phyloP scores from a whole-genome alignment of 1,140 invertebrate species.

The Eubasilissa regina region DNA sequence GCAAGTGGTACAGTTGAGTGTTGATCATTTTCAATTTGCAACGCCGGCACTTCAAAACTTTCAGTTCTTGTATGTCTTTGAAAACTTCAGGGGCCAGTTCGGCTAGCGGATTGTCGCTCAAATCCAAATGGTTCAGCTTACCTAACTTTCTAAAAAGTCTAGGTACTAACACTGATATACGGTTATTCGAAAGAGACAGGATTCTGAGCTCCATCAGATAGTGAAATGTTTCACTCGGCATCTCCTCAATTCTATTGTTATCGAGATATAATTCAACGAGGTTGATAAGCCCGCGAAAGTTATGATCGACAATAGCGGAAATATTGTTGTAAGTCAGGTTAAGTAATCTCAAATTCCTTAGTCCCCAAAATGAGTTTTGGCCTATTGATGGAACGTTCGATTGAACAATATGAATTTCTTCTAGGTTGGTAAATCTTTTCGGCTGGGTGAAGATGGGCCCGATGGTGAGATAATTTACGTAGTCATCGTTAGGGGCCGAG shows the following conservation, averaged over 20 bases:
- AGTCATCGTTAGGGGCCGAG: constrained; percentile 75
- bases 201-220: constrained; percentile 78
- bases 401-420: constrained; percentile 83
- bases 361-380: constrained; percentile 83
- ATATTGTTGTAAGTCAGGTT: constrained; percentile 86
- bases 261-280: constrained; percentile 88
- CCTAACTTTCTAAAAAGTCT: constrained; percentile 79
- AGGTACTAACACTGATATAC: constrained; percentile 78
- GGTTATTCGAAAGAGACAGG: constrained; percentile 81
- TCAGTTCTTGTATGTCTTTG: constrained; percentile 82
- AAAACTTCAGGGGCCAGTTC: constrained; percentile 84
- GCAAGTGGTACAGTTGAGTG: constrained; percentile 82
- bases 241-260: constrained; percentile 83
- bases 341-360: constrained; percentile 78
- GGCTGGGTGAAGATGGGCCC: constrained; percentile 80
- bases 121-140: constrained; percentile 79
- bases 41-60: constrained; percentile 78
- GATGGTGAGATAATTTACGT: constrained; percentile 80
- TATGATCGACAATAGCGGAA: constrained; percentile 82
- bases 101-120: constrained; percentile 81
- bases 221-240: constrained; percentile 83
- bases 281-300: constrained; percentile 84
- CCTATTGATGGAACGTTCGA: constrained; percentile 86
- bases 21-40: constrained; percentile 83
- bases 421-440: constrained; percentile 75